phyloP scores from a whole-genome alignment of 2,113 vertebrate genomes.

The Eptesicus fuscus region DNA sequence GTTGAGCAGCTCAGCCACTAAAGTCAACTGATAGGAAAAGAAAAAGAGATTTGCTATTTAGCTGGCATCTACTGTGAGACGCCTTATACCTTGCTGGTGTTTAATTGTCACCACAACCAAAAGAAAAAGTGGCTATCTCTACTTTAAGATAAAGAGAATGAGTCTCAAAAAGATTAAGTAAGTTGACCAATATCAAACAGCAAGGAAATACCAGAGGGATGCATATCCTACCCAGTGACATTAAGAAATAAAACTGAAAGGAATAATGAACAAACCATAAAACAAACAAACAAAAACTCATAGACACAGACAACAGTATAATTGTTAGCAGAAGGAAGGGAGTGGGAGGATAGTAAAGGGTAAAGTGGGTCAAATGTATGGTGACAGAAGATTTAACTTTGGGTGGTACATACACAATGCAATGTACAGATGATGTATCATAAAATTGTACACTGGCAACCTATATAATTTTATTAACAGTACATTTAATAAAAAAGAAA shows the following conservation, averaged over 20 bases:
- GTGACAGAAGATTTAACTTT: background rate
- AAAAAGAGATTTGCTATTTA: background rate
- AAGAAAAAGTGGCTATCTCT: background rate
- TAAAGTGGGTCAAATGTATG: background rate
- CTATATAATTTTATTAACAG: background rate
- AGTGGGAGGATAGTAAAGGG: background rate
- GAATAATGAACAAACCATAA: background rate
- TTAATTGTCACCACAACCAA: background rate
- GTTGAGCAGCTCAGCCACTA: background rate
- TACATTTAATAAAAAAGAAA: background rate
- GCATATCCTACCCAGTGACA: background rate
- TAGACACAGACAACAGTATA: background rate
- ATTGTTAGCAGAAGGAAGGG: background rate
- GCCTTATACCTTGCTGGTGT: background rate
- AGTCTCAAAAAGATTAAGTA: background rate
- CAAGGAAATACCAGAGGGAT: background rate
- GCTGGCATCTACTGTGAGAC: background rate
- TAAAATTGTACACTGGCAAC: background rate
- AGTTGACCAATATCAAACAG: background rate
- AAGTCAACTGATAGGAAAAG: background rate
- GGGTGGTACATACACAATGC: background rate
- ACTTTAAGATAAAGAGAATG: background rate
- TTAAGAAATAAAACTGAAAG: background rate
- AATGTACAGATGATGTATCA: background rate
- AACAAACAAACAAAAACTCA: background rate